A percentile compares a stretch with the other conserved stretches of the same genome.
Evolutionary conservation across 2,797 vertebrate species (phyloP).

Genomic region (Meda fulgida): DNA sequence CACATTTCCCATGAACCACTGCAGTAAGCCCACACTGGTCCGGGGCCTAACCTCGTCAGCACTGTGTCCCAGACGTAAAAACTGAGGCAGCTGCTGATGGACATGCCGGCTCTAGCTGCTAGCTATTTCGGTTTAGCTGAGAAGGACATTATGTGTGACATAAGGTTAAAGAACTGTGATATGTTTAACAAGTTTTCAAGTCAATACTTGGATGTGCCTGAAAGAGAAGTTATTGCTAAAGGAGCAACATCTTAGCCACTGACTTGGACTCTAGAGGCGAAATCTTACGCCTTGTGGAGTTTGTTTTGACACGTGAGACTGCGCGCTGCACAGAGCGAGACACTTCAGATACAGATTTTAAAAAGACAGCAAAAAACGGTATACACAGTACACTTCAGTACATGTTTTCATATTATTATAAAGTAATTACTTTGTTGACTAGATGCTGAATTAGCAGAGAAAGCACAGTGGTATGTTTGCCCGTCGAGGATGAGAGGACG

Average conservation of each 20-base stretch:
- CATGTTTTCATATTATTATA: too few species aligned
- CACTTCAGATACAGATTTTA: too few species aligned
- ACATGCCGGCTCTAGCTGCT: neutral
- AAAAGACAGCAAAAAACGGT: too few species aligned
- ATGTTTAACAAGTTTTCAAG: conserved; percentile 20
- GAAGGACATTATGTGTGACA: conserved; percentile 1
- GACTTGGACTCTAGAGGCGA: too few species aligned
- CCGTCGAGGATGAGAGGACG: too few species aligned
- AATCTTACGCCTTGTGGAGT: too few species aligned
- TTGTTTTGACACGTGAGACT: too few species aligned
- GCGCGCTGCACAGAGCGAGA: too few species aligned
- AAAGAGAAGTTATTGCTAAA: conserved; percentile 9
- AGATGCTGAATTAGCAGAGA: too few species aligned
- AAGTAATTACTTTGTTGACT: too few species aligned
- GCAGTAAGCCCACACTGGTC: neutral
- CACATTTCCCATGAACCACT: neutral
- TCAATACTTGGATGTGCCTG: neutral
- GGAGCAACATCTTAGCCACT: neutral
- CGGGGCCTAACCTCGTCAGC: neutral
- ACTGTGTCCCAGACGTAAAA: neutral
- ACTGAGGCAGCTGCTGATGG: conserved; percentile 1
- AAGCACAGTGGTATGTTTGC: too few species aligned
- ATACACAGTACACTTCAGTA: too few species aligned
- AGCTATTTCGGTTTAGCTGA: neutral
- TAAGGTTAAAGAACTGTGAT: conserved; percentile 5